Evolutionary conservation across 2,888 invertebrate species (phyloP), one percentile per base, ranked within the genome.

Genomic region (Abrostola tripartita): DNA sequence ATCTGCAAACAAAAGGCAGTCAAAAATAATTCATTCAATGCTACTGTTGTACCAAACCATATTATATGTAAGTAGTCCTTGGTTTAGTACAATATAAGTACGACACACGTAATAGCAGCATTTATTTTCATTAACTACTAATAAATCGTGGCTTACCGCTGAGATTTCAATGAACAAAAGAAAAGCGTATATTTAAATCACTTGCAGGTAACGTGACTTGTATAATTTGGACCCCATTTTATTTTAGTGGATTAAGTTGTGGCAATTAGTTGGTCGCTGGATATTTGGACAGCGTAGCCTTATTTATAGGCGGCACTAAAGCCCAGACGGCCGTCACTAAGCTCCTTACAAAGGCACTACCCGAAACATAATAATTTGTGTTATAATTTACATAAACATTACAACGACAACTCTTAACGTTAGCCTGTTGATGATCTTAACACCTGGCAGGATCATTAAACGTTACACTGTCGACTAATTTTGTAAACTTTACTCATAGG

Each of bases 191-290:
- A 82, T 83, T 84, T 82, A 82, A 84, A 85, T 83, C 80, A 81
- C 81, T 79, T 76, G 67, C 76, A 81, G 76, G 76, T 82, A 60
- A 62, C 76, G 72, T 61, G 53, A 65, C 65, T 78, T 75, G 78
- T 78, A 82, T 81, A 77, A 83, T 78, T 81, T 71, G 74, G 61
- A 83, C 81, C 84, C 78, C 80, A 84, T 89, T 90, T 91, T 89
- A 89, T 89, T 90, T 89, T 85, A 83, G 84, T 88, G 86, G 90
- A 90, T 90, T 90, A 90, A 87, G 83, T 86, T 83, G 84, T 81
- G 76, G 87, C 88, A 90, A 90, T 90, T 90, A 90, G 88, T 88
- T 86, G 78, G 82, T 83, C 76, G 83, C 83, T 83, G 88, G 89
- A 87, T 88, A 87, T 90, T 90, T 85, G 85, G 86, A 84, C 81